phyloP scores from a whole-genome alignment of 2,888 invertebrate genomes.

The Microplitis deprimator region DNA sequence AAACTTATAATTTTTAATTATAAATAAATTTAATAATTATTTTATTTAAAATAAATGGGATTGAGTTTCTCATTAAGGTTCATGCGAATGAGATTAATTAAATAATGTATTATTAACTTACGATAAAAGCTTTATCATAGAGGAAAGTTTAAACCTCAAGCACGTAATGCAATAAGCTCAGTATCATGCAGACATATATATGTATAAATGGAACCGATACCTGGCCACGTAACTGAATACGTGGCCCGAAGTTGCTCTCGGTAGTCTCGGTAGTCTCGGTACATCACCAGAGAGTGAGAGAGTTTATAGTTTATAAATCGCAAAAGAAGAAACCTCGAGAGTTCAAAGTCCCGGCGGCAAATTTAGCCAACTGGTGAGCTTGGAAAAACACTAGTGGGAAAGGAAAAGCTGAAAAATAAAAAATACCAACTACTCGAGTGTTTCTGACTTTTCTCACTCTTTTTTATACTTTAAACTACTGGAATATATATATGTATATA shows the following conservation, averaged over 20 bases:
- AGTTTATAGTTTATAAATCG: background rate
- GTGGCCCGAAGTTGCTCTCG: slow-evolving; percentile 22
- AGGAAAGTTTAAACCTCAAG: slow-evolving; percentile 1
- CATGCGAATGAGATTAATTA: background rate
- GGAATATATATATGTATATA: background rate
- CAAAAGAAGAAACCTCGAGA: slow-evolving; percentile 1
- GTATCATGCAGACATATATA: slow-evolving; percentile 17
- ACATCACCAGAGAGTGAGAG: background rate
- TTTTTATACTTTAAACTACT: background rate
- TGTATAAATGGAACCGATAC: slow-evolving; percentile 22
- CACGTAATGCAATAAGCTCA: slow-evolving; percentile 36
- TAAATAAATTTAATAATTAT: no score
- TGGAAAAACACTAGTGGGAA: slow-evolving; percentile 12
- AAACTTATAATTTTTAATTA: no score
- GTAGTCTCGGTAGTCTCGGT: background rate
- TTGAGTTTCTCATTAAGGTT: slow-evolving; percentile 10
- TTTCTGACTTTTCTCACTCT: slow-evolving; percentile 14
- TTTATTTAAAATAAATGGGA: background rate
- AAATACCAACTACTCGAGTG: background rate
- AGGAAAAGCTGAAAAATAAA: background rate
- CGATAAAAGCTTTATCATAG: background rate
- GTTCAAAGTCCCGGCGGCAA: slow-evolving; percentile 22
- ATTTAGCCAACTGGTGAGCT: slow-evolving; percentile 1
- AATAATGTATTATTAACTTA: background rate
- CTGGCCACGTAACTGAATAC: background rate